Base-by-base conservation (phyloP, 2,888 invertebrate species). In the Xestia ashworthii region DNA sequence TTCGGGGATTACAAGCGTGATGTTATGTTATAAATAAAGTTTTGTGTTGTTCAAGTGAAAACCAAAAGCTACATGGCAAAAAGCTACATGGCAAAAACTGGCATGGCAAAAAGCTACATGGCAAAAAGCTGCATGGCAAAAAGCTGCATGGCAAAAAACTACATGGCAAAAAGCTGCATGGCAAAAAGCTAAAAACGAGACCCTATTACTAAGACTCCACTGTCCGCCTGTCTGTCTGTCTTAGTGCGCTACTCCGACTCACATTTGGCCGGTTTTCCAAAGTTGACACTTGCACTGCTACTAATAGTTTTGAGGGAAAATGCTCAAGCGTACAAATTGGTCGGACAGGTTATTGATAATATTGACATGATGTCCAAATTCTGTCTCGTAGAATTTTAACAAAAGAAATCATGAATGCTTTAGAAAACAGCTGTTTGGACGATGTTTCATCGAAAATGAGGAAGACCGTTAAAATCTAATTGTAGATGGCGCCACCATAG, bases 251-350 rank as follows among this genome's bases (percentile, higher is more conserved):
- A 32, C 32, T 32, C 32, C 32, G 32, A 32, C 32, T 32, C 32
- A 32, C 32, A 32, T 3, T 32, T 32, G 32, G 32, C 32, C 32
- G 32, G 3, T 53, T 55, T 55, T 72, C 14, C 5, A 60, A 9
- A 48, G n/a, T 76, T 75, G 64, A 71, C 67, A 53, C n/a, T n/a
- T n/a, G n/a, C n/a, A n/a, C 14, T 53, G 41, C 22, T 38, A 11
- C 25, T 8, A 65, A 19, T 44, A 58, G 6, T 41, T 25, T 25
- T 44, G 14, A 55, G 32, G 19, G 53, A 60, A 38, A 55, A 71
- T 60, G 32, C 53, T 55, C 1, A 38, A 22, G n/a, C 46, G 11
- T 53, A 55, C 53, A 22, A 55, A 55, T 53, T 53, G 9, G n/a
- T 14, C 25, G 32, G 65, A 41, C 48, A 66, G 65, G 65, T 55